These are phyloP conservation scores for Porites rus DNA, from an alignment of 92 coral and sea anemone species.

Conservation along the genomic window DNA sequence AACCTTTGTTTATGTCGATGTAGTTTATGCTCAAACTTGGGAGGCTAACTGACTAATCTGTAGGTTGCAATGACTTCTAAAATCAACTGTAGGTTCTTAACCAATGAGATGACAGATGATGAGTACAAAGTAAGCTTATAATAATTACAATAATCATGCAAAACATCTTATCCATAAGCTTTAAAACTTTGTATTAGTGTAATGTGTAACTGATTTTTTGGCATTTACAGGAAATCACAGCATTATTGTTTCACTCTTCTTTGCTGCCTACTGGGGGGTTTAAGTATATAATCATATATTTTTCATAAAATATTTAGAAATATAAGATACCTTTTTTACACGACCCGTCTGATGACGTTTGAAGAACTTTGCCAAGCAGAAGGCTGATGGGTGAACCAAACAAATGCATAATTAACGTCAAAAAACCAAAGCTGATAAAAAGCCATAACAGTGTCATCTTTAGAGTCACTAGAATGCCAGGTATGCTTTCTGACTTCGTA, in stretches of 20 bases:
- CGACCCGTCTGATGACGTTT: slow-evolving; percentile 25
- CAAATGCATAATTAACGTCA: slow-evolving; percentile 82
- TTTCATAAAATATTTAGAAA: neutral
- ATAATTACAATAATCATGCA: too few species aligned
- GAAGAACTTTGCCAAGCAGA: slow-evolving; percentile 46
- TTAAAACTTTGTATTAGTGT: too few species aligned
- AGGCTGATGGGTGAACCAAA: slow-evolving; percentile 81
- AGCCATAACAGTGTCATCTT: slow-evolving; percentile 82
- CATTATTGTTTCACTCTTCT: neutral
- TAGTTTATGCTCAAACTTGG: too few species aligned
- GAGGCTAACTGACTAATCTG: too few species aligned
- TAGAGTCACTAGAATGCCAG: too few species aligned
- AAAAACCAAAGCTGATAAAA: slow-evolving; percentile 83
- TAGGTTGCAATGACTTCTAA: too few species aligned
- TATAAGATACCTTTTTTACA: slow-evolving; percentile 19
- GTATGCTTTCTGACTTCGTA: too few species aligned
- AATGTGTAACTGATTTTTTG: neutral
- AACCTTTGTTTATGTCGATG: too few species aligned
- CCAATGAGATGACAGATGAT: too few species aligned
- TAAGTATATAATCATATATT: neutral
- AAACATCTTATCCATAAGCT: too few species aligned
- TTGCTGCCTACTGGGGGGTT: neutral
- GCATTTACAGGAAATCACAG: neutral
- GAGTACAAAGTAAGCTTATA: too few species aligned
- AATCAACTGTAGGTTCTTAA: too few species aligned